Evolutionary conservation across 2,113 vertebrate species (phyloP).

Genomic region (Gymnorhina tibicen): DNA sequence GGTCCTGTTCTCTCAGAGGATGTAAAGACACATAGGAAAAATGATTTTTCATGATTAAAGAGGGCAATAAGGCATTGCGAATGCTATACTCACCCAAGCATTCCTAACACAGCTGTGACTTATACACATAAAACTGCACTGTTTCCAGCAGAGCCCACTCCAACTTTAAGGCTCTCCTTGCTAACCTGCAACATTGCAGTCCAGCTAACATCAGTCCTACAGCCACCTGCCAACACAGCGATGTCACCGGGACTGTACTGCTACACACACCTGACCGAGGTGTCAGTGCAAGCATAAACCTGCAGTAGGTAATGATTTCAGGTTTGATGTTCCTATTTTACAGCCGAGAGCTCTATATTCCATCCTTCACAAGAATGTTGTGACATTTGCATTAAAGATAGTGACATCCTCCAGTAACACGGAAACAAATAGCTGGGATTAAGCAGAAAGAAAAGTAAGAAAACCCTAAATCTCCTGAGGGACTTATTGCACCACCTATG

Average conservation of each 20-base stretch:
- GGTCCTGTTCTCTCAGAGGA: neutral
- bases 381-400: neutral
- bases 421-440: neutral
- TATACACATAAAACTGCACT: neutral
- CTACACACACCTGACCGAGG: accelerated
- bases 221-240: neutral
- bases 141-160: neutral
- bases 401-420: neutral
- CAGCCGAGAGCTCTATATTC: accelerated
- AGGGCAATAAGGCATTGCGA: neutral
- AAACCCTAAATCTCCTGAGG: neutral
- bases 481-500: neutral
- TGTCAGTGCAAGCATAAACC: neutral
- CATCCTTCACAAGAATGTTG: neutral
- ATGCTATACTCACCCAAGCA: neutral
- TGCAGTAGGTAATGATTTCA: neutral
- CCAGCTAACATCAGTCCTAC: neutral
- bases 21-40: neutral
- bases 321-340: neutral
- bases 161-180: neutral
- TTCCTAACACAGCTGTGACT: neutral
- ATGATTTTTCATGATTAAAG: neutral
- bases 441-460: neutral
- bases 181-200: neutral
- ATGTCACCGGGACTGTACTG: neutral